These are phyloP conservation scores for Microtus montanus DNA, from an alignment of 2,113 vertebrate species.

Conservation along the genomic window DNA sequence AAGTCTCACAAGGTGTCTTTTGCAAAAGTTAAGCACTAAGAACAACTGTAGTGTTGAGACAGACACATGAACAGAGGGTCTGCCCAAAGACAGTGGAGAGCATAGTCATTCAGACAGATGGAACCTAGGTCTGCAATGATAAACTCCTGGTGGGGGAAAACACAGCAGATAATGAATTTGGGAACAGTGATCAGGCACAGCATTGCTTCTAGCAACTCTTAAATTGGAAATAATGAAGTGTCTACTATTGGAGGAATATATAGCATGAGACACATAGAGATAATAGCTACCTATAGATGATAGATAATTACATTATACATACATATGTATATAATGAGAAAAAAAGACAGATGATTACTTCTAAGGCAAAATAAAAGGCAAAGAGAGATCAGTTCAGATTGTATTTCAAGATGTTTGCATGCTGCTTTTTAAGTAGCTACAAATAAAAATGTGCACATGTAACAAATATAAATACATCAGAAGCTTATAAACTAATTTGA, in stretches of 20 bases:
- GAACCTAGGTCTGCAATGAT: background rate
- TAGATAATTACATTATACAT: background rate
- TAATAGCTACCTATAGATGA: background rate
- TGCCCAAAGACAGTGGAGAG: background rate
- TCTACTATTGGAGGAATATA: background rate
- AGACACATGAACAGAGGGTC: background rate
- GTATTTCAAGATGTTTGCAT: background rate
- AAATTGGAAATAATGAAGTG: conserved; percentile 17
- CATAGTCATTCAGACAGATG: background rate
- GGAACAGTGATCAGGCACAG: background rate
- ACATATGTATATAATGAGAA: background rate
- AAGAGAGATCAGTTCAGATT: background rate
- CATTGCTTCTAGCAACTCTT: background rate
- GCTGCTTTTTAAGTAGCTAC: background rate
- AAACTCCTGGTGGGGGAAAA: background rate
- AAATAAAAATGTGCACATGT: background rate
- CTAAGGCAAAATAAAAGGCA: background rate
- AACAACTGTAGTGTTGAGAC: background rate
- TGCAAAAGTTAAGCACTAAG: background rate
- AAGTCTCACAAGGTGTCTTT: background rate
- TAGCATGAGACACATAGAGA: background rate
- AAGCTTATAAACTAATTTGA: too few relatives aligned
- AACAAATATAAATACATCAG: background rate
- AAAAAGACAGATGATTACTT: background rate
- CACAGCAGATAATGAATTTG: background rate